phyloP scores from a whole-genome alignment of 2,113 vertebrate genomes.

The Seriola dumerili region DNA sequence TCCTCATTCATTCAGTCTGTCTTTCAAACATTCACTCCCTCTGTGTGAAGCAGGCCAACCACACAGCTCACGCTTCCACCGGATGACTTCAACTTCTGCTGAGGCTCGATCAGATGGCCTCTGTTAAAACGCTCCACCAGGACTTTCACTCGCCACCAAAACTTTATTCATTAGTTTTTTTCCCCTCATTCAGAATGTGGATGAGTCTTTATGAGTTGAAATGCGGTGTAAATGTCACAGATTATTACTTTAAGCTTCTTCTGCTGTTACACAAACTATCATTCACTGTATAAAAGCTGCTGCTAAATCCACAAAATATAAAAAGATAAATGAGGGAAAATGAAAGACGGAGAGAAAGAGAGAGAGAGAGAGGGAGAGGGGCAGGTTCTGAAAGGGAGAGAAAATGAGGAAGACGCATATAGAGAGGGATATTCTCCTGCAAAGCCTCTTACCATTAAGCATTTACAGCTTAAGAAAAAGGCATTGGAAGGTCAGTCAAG shows the following conservation, averaged over 20 bases:
- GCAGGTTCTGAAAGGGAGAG: conserved; percentile 1
- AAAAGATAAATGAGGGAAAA: conserved; percentile 37
- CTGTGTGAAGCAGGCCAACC: too few species aligned
- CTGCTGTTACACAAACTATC: conserved; percentile 15
- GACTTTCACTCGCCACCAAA: neutral
- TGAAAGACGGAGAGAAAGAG: conserved; percentile 14
- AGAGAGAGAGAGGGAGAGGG: neutral
- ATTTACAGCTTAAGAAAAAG: conserved; percentile 75
- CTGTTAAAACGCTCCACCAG: conserved; percentile 9
- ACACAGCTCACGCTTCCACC: conserved; percentile 9
- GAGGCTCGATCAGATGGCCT: conserved; percentile 21
- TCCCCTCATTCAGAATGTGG: neutral
- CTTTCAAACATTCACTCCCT: too few species aligned
- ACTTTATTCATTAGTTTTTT: neutral
- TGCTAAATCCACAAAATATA: conserved; percentile 34
- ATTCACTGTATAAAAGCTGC: conserved; percentile 31
- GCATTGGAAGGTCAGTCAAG: conserved; percentile 69
- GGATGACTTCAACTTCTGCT: conserved; percentile 30
- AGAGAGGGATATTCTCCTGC: conserved; percentile 58
- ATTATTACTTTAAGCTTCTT: conserved; percentile 34
- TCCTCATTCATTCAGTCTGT: neutral
- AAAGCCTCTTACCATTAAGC: conserved; percentile 82
- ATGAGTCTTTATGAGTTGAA: neutral
- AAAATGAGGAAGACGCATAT: conserved; percentile 41
- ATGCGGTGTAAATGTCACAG: conserved; percentile 16